Evolutionary conservation across 35 echinoderm and acorn worm genomes (phyloP), one percentile per base, ranked within the genome.

Genomic region (Ophioderma brevispina): DNA sequence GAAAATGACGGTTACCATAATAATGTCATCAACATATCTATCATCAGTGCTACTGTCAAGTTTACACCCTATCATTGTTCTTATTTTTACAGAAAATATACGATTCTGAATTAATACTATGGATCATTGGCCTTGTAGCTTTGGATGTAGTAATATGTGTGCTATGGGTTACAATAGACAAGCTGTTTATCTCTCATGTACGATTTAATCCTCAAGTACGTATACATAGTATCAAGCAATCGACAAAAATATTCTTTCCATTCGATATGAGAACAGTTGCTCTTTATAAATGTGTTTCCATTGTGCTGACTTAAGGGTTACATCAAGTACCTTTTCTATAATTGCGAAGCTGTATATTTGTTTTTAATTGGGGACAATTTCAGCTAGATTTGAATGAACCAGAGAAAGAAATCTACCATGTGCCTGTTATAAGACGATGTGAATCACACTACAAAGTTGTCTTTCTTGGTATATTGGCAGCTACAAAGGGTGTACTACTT

Each of bases 351-450:
- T 46, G 17, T n/a, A 46, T 46, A 8, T 46, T 46, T 46, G 17
- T 17, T 46, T 4, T 8, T 46, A 46, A 8, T 46, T 4, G 4
- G 41, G 4, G 17, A 46, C 37, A 34, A 34, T 59, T 64, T 64
- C 83, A 85, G 83, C 33, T 85, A n/a, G 52, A 75, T 1, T 33
- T 35, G 31, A 85, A 49, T 15, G 49, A 85, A 23, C 83, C 83
- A 59, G 83, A 85, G 32, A 85, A 85, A 59, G 83, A 85, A 64
- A 36, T 85, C 2, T 85, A 36, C 50, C 19, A 64, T 35, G 46
- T 85, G 13, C 83, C 83, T 19, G 50, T 85, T 1, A 64, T 85
- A 0, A 0, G 83, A 59, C 36, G 35, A n/a, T 85, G 83, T 36
- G 52, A 59, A 52, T 64, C 46, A 33, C 10, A 33, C 2, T 34